These are phyloP conservation scores for Dasyornis broadbenti DNA, from an alignment of 2,113 vertebrate species.

Conservation along the genomic window DNA sequence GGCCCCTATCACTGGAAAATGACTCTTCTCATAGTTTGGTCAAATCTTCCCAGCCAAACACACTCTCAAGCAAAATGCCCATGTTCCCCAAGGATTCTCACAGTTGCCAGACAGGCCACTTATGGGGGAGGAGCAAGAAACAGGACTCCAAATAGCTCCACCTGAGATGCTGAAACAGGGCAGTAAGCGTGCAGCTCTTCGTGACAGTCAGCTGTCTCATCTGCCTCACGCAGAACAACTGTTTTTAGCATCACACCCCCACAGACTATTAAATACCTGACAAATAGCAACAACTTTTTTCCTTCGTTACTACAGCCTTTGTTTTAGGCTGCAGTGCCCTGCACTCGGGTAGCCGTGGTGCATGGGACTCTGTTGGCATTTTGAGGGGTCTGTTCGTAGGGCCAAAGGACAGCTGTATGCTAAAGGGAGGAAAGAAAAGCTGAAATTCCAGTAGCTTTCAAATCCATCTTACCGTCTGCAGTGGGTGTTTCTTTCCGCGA, in stretches of 20 bases:
- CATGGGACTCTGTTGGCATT: not conserved
- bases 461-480: not conserved
- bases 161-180: not conserved
- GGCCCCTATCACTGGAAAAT: not conserved
- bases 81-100: not conserved
- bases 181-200: not conserved
- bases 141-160: not conserved
- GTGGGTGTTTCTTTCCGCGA: not conserved
- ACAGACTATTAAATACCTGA: not conserved
- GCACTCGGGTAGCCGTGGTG: not conserved
- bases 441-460: not conserved
- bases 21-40: not conserved
- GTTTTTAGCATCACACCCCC: not conserved
- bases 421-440: not conserved
- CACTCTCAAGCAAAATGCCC: not conserved
- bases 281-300: not conserved
- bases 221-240: not conserved
- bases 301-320: not conserved
- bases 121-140: not conserved
- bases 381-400: not conserved
- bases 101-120: not conserved
- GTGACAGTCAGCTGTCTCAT: not conserved
- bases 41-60: not conserved
- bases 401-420: not conserved
- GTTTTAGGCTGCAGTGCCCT: not conserved